Evolutionary conservation across 2,888 invertebrate species (phyloP), one percentile per base, ranked within the genome.

Genomic region (Acanthosepion lycidas): DNA sequence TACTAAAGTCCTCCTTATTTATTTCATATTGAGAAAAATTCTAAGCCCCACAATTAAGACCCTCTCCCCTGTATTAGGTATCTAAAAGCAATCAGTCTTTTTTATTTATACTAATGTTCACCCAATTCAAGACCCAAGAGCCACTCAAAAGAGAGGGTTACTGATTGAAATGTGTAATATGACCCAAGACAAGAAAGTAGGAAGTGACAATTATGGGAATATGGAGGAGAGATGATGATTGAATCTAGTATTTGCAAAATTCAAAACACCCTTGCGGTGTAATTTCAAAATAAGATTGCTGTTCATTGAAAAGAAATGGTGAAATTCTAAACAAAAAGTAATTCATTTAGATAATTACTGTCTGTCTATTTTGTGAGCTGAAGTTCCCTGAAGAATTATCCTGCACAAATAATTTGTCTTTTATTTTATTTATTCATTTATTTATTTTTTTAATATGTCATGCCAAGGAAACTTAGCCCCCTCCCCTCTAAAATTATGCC

Each of bases 281-380:
- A 12, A 78, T n/a, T 78, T 78, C 15, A 15, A 33, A 33, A 28
- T n/a, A n/a, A n/a, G 78, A 15, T n/a, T 78, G 78, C 12, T 78
- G 33, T 78, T n/a, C 15, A 78, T 78, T 33, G 12, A 12, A 78
- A n/a, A 8, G 33, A 78, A 78, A 78, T 33, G 33, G 78, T 33
- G n/a, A n/a, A 78, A 78, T 18, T 78, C n/a, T n/a, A 78, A n/a
- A 78, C 78, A 78, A 78, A 78, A 78, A 6, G n/a, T 33, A 78
- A n/a, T 78, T 78, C 78, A 78, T 78, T 78, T 78, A 78, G 78
- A 78, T 78, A 78, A 78, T 78, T 78, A 78, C 78, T 28, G 78
- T 78, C 78, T 8, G 78, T 78, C 78, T n/a, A 78, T 78, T 78
- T 78, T 33, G 15, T 78, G 12, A 9, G 15, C n/a, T n/a, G 78